Base-by-base conservation (phyloP, 2,888 invertebrate species). In the Lycaena phlaeas region DNA sequence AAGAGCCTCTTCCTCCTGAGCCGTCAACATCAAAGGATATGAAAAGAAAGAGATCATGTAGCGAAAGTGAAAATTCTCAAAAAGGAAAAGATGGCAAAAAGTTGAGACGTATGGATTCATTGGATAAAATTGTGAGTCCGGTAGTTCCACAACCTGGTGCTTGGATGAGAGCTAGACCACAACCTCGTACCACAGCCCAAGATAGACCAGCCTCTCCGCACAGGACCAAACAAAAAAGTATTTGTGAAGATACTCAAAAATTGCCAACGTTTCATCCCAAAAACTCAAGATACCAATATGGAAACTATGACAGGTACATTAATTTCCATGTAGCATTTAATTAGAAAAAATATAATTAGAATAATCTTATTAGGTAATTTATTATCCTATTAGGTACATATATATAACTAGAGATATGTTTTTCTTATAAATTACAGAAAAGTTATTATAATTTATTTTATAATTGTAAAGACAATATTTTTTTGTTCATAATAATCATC, bases 41-140 rank as follows among this genome's bases (percentile, higher is more conserved):
- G 0, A 34, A 34, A 22, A 18, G 74, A 14, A 87, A 88, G 56
- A 74, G 87, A 36, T 85, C 87, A 38, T 75, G 75, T 48, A 85
- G 79, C 61, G 88, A 88, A 48, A 82, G 87, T 61, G 88, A 88
- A 50, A 84, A 82, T 57, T 64, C 86, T 48, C 85, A 82, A 37
- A 85, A 87, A 54, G 81, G 75, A 6, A 86, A 87, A 55, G 79
- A 78, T 47, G 56, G 61, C 6, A 85, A 85, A 52, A 87, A 89
- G 61, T 71, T 90, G 49, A 87, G 92, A 36, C 88, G 92, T 38
- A 81, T 90, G 68, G 92, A 92, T 57, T 87, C 88, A 0, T 88
- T 93, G 77, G 95, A 95, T 68, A 95, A 94, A 74, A 96, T 96
- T 53, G 96, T 96, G 9, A 95, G 95, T 61, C 96, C 95, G 0